Base-by-base conservation (phyloP, 2,113 vertebrate genomes). In the Corythornis vintsioides region DNA sequence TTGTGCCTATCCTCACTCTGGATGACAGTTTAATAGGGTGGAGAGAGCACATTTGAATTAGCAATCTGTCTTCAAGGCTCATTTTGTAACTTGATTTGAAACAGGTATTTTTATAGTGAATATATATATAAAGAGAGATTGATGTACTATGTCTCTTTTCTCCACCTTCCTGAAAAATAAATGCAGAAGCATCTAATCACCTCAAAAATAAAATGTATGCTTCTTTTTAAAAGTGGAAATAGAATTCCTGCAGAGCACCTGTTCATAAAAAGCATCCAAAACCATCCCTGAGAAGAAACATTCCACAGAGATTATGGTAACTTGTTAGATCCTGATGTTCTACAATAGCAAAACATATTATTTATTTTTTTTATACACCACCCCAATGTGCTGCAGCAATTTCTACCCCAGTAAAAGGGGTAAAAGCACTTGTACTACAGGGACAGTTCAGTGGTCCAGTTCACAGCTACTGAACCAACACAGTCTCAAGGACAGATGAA, bases 11-110 rank as follows among this genome's bases (percentile, higher is more conserved):
- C 52, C 60, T 24, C 60, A 7, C 35, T n/a, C 64, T 8, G 5
- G 33, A 35, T n/a, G 78, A 67, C 87, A 76, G 67, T 80, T 96
- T 94, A 89, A 91, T 70, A 71, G 50, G n/a, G 60, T 52, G 40
- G 48, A 85, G 64, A 85, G 53, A 89, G 64, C 40, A 89, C 48
- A 43, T 88, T 77, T 55, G 40, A 73, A 88, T 77, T 80, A 89
- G 60, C 61, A 33, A 77, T 43, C 52, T 77, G 14, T 67, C 3
- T 73, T 60, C 71, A 80, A 61, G 26, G 35, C 52, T 82, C 24
- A 35, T 80, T 83, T 83, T 87, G 56, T 64, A 86, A 77, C 55
- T 76, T 89, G 33, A 91, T 77, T 87, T 88, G 50, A 83, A 95
- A 52, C 59, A n/a, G 73, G 8, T 70, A 47, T 73, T 84, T 93